Conservation (phyloP, 2,113 vertebrate genomes). For the Melanerpes aurifrons region DNA sequence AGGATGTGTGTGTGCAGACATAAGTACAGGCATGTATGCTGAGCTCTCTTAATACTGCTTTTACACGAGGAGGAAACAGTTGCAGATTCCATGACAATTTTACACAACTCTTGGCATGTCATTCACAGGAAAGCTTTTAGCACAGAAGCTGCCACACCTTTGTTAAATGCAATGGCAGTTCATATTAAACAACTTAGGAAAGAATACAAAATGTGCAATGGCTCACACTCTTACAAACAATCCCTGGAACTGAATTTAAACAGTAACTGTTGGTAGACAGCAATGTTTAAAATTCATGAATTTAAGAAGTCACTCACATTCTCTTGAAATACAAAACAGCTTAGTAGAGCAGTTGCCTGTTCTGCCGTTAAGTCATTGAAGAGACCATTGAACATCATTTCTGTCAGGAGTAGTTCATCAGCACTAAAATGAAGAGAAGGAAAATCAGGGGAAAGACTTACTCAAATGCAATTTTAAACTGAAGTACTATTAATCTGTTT, state of each 20-base stretch:
- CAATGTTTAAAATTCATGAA: neutral
- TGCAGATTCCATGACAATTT: neutral
- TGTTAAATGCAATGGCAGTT: neutral
- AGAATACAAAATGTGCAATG: neutral
- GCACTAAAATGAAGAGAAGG: conserved; percentile 76
- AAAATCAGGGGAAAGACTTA: neutral
- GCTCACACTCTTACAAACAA: neutral
- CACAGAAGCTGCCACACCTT: neutral
- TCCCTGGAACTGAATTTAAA: neutral
- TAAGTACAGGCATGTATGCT: neutral
- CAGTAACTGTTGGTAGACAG: neutral
- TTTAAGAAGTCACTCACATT: conserved; percentile 80
- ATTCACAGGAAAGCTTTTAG: neutral
- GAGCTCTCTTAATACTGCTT: neutral
- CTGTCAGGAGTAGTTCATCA: conserved; percentile 94
- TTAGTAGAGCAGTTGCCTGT: conserved; percentile 92
- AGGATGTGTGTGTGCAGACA: neutral
- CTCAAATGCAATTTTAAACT: neutral
- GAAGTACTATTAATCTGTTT: neutral
- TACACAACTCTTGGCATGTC: neutral
- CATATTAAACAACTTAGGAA: neutral
- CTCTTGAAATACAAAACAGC: conserved; percentile 98
- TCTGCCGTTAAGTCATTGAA: conserved; percentile 95
- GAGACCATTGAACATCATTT: conserved; percentile 98
- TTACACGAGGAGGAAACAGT: neutral